Evolutionary conservation across 2,888 invertebrate genomes (phyloP), one percentile per base, ranked within the genome.

Genomic region (Tyria jacobaeae): DNA sequence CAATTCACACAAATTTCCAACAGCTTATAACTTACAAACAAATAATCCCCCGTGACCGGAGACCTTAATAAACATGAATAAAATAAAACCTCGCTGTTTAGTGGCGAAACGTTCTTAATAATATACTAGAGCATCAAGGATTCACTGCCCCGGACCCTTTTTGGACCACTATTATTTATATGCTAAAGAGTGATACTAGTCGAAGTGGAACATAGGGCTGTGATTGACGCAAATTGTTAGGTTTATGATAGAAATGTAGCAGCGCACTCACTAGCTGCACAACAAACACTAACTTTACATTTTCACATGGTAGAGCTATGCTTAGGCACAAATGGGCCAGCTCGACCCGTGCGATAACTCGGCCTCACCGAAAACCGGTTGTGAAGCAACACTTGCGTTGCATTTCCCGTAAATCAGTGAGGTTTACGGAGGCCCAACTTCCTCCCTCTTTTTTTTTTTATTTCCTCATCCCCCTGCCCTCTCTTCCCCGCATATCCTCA

Each of bases 131-230:
- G 64, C 66, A 70, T 66, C 75, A 68, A 76, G 66, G 66, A 75
- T 73, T 73, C 66, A 72, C 75, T 70, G 66, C 58, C 65, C 64
- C 57, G 67, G 76, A 73, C 79, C 80, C 79, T 80, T 82, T 81
- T 79, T 71, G 71, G 67, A 75, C 68, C 60, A 74, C 72, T 77
- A 82, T 81, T 82, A 83, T 84, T 83, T 83, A 81, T 81, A 80
- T 82, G 82, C 79, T 78, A 81, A 81, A 70, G 70, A 81, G 79
- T 71, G 70, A 73, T 51, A 57, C 64, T 41, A 59, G 57, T 74
- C 73, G 65, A 75, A 56, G 54, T 10, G 58, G 21, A 12, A 17
- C 4, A 10, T 66, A 71, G 70, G 66, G 63, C 41, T 71, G 70
- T 24, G 31, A 34, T 51, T 58, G 54, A 49, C 37, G 12, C 24